These are phyloP conservation scores for Tetheella fluctuosa DNA, from an alignment of 2,888 invertebrate genomes.

Conservation along the genomic window DNA sequence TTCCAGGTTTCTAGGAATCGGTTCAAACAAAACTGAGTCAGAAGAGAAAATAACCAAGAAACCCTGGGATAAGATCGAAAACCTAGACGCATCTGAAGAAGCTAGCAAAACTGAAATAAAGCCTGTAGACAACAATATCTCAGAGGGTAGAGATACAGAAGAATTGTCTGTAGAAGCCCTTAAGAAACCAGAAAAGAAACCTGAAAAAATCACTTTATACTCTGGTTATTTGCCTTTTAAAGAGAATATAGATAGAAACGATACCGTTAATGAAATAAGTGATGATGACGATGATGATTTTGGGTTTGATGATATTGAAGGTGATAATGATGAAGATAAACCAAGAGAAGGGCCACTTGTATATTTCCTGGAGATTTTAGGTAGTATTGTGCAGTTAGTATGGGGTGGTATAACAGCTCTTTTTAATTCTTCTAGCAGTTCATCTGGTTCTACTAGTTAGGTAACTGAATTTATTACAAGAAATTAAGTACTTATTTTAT, in stretches of 20 bases:
- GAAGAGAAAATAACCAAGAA: conserved; percentile 37
- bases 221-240: conserved; percentile 58
- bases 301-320: conserved; percentile 36
- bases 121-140: conserved; percentile 58
- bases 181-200: conserved; percentile 60
- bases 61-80: conserved; percentile 55
- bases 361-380: conserved; percentile 63
- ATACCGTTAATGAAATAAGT: conserved; percentile 6
- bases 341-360: conserved; percentile 53
- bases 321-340: conserved; percentile 24
- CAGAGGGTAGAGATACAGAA: conserved; percentile 61
- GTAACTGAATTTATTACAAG: not conserved
- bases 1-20: conserved; percentile 65
- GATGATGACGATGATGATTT: conserved; percentile 26
- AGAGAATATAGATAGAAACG: conserved; percentile 28
- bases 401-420: conserved; percentile 61
- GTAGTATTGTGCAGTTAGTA: conserved; percentile 62
- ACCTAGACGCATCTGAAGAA: conserved; percentile 55
- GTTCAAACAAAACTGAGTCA: conserved; percentile 41
- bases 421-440: conserved; percentile 43
- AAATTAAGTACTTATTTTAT: too few species aligned
- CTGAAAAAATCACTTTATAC: conserved; percentile 68
- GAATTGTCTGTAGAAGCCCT: conserved; percentile 61
- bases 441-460: conserved; percentile 1
- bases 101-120: conserved; percentile 40